Conservation (phyloP, 2,888 invertebrate genomes). For the Dryococelus australis region DNA sequence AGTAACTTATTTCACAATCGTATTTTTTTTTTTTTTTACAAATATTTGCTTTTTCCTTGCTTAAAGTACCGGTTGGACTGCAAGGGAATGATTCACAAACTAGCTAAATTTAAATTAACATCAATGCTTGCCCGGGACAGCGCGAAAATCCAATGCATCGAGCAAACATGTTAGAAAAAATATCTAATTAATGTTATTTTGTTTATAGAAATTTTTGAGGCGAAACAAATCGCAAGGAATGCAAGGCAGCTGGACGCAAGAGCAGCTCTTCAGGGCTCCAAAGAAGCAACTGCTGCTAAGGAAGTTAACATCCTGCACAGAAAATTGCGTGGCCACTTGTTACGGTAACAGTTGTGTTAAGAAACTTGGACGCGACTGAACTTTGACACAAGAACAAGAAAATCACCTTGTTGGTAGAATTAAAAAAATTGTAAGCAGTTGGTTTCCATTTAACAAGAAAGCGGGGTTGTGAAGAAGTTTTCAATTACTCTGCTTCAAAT, state of each 20-base stretch:
- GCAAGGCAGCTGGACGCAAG: neutral
- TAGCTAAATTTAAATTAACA: too few species aligned
- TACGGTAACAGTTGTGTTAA: conserved; percentile 17
- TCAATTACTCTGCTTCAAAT: neutral
- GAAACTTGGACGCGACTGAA: neutral
- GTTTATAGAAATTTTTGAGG: neutral
- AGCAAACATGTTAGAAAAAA: too few species aligned
- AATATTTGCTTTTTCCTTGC: too few species aligned
- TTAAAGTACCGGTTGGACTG: too few species aligned
- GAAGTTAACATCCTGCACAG: neutral
- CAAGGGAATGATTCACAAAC: too few species aligned
- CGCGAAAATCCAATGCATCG: too few species aligned
- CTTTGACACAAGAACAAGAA: too few species aligned
- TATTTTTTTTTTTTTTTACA: neutral
- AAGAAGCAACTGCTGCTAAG: neutral
- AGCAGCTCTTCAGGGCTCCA: neutral
- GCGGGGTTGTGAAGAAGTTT: neutral
- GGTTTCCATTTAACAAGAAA: neutral
- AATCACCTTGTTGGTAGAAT: conserved; percentile 5
- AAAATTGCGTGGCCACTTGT: neutral
- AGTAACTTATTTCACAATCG: too few species aligned
- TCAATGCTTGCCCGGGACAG: too few species aligned
- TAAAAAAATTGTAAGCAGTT: neutral
- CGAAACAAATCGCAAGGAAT: neutral
- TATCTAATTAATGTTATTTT: too few species aligned